Evolutionary conservation across 2,797 vertebrate species (phyloP).

Genomic region (Loriculus beryllinus): DNA sequence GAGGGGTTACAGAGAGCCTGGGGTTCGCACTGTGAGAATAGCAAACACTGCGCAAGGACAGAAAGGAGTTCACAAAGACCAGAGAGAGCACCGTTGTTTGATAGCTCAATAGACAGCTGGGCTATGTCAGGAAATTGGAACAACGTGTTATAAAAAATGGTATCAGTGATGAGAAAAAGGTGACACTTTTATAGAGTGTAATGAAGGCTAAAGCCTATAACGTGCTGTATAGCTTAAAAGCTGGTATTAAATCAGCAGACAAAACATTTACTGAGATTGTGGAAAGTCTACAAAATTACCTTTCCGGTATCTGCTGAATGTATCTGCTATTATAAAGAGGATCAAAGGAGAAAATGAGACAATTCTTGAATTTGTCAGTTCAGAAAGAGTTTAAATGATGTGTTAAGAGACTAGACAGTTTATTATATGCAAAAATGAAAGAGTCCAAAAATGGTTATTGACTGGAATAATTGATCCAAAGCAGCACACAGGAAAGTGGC

Average conservation of each 20-base stretch:
- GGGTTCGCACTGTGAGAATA: background rate
- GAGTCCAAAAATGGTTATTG: slow-evolving; percentile 16
- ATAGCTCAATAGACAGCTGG: background rate
- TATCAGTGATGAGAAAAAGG: background rate
- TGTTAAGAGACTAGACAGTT: background rate
- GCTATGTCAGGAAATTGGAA: background rate
- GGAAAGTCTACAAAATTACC: slow-evolving; percentile 32
- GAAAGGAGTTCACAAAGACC: background rate
- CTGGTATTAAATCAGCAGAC: slow-evolving; percentile 47
- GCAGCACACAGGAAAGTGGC: accelerated
- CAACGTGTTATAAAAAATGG: background rate
- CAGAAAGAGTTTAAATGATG: background rate
- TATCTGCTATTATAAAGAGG: background rate
- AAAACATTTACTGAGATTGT: slow-evolving; percentile 52
- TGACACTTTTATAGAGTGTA: background rate
- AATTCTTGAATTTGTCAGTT: slow-evolving; percentile 21
- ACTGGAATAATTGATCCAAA: background rate
- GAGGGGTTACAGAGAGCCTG: background rate
- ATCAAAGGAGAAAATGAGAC: slow-evolving; percentile 7
- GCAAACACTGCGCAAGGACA: background rate
- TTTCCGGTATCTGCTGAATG: background rate
- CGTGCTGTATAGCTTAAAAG: background rate
- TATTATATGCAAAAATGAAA: slow-evolving; percentile 12
- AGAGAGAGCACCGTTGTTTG: background rate
- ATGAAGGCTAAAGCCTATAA: slow-evolving; percentile 33